A percentile compares a stretch with the other conserved stretches of the same genome.
phyloP scores from a whole-genome alignment of 2,113 vertebrate genomes.

The Gobiocypris rarus region DNA sequence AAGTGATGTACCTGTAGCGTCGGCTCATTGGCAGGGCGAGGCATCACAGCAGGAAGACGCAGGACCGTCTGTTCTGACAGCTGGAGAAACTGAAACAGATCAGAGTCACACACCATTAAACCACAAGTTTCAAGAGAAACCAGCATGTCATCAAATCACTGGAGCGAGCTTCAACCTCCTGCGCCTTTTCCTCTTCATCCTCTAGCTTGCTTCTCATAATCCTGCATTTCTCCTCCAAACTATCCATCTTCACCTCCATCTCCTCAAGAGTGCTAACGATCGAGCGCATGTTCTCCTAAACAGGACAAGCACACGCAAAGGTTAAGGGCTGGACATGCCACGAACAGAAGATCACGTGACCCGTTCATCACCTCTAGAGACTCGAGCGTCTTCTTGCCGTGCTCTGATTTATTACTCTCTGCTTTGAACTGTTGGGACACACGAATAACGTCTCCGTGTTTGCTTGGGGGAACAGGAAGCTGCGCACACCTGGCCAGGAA shows the following conservation, averaged over 20 bases:
- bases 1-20: slow-evolving; percentile 74
- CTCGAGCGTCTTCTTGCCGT: slow-evolving; percentile 59
- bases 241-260: slow-evolving; percentile 56
- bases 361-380: slow-evolving; percentile 63
- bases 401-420: slow-evolving; percentile 62
- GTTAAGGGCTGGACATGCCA: not conserved
- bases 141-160: not conserved
- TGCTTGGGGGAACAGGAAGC: slow-evolving; percentile 69
- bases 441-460: slow-evolving; percentile 41
- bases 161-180: slow-evolving; percentile 62
- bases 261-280: slow-evolving; percentile 65
- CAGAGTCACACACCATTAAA: not conserved
- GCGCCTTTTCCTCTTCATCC: slow-evolving; percentile 67
- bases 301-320: not conserved
- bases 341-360: not conserved
- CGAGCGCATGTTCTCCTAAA: slow-evolving; percentile 62
- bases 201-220: slow-evolving; percentile 62
- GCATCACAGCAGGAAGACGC: slow-evolving; percentile 57
- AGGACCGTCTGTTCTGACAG: slow-evolving; percentile 59
- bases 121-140: not conserved
- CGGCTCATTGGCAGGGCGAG: slow-evolving; percentile 44
- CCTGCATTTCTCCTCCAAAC: slow-evolving; percentile 62
- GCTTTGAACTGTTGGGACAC: slow-evolving; percentile 57
- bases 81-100: slow-evolving; percentile 63
- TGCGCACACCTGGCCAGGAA: slow-evolving; percentile 69